These are phyloP conservation scores for Paracyclopina nana DNA, from an alignment of 1,140 invertebrate genomes.

Conservation along the genomic window DNA sequence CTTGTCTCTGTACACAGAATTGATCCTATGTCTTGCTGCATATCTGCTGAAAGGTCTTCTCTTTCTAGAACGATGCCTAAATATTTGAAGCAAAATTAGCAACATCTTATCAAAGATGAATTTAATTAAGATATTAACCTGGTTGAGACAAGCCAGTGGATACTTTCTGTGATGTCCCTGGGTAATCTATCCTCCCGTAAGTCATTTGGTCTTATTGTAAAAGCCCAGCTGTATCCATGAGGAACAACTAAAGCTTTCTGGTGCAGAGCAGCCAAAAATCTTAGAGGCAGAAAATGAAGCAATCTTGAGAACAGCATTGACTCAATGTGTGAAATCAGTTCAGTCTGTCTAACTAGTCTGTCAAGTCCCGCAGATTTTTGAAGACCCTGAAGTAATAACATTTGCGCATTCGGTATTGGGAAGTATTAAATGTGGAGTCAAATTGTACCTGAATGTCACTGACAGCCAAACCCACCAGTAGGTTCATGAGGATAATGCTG, in stretches of 20 bases:
- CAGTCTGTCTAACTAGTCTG: conserved; percentile 53
- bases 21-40: conserved; percentile 6
- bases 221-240: conserved; percentile 15
- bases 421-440: background rate
- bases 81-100: too few relatives aligned
- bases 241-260: conserved; percentile 16
- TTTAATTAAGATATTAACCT: conserved; percentile 7
- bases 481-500: conserved; percentile 61
- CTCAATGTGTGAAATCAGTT: conserved; percentile 53
- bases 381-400: conserved; percentile 34
- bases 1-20: conserved; percentile 10
- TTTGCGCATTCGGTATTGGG: conserved; percentile 9
- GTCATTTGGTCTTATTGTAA: conserved; percentile 14
- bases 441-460: conserved; percentile 44
- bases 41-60: conserved; percentile 15
- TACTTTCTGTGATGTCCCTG: conserved; percentile 14
- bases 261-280: conserved; percentile 12
- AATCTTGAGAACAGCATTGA: conserved; percentile 50
- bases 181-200: conserved; percentile 14
- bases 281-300: conserved; percentile 23
- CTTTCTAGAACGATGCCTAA: conserved; percentile 15
- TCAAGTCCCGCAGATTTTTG: conserved; percentile 57
- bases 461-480: conserved; percentile 57
- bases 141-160: conserved; percentile 15
- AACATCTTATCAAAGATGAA: background rate